These are phyloP conservation scores for Thereuonema tuberculata DNA, from an alignment of 1,140 invertebrate genomes.

Conservation along the genomic window DNA sequence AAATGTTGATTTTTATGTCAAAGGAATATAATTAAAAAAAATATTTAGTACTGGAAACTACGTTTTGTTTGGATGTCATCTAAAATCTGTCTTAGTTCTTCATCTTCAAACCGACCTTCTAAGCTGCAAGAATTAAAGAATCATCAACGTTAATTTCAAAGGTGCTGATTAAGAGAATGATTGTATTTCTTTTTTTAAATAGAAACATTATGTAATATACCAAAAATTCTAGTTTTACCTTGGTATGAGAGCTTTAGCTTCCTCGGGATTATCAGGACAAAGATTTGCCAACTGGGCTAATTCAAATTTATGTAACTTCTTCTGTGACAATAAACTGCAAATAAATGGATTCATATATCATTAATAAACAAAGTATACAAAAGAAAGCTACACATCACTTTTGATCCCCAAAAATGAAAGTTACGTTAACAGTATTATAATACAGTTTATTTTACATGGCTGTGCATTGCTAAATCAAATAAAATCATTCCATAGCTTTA, in stretches of 20 bases:
- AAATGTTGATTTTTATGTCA: neutral
- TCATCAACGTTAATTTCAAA: too few relatives aligned
- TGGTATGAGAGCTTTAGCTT: constrained; percentile 92
- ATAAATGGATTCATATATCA: constrained; percentile 30
- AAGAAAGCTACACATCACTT: too few relatives aligned
- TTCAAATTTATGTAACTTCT: constrained; percentile 98
- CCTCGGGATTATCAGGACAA: constrained; percentile 93
- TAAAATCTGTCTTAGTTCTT: constrained; percentile 80
- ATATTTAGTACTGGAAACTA: constrained; percentile 80
- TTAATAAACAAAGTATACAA: too few relatives aligned
- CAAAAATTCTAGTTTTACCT: constrained; percentile 38
- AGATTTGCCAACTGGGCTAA: constrained; percentile 92
- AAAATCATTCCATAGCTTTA: too few relatives aligned
- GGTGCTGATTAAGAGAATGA: too few relatives aligned
- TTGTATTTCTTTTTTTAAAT: neutral
- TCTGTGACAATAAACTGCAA: constrained; percentile 82
- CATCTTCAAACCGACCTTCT: constrained; percentile 90
- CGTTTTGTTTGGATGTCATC: constrained; percentile 97
- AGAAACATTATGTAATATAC: too few relatives aligned
- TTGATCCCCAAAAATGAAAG: too few relatives aligned
- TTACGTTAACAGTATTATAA: neutral
- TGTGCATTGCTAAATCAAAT: too few relatives aligned
- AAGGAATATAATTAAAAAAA: too few relatives aligned
- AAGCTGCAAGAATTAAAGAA: too few relatives aligned
- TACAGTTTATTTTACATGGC: too few relatives aligned